Conservation (phyloP, 2,113 vertebrate genomes). For the Scomber japonicus region DNA sequence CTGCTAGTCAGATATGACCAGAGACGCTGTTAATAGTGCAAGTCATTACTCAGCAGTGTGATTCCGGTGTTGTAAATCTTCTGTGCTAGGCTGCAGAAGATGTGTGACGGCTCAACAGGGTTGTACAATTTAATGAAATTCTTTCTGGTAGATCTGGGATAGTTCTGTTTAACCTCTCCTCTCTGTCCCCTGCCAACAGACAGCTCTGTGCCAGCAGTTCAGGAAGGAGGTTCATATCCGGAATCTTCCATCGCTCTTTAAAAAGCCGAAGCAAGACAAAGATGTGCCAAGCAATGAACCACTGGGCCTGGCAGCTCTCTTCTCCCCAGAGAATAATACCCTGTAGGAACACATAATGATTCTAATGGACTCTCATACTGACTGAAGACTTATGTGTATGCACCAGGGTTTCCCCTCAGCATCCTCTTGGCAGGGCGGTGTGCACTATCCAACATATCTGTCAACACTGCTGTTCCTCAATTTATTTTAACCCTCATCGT, state of each 20-base stretch:
- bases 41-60: slow-evolving; percentile 62
- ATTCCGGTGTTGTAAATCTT: slow-evolving; percentile 60
- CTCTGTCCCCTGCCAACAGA: slow-evolving; percentile 85
- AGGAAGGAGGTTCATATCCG: slow-evolving; percentile 98
- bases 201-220: slow-evolving; percentile 96
- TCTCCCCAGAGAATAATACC: slow-evolving; percentile 70
- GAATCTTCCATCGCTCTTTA: slow-evolving; percentile 97
- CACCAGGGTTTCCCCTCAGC: slow-evolving; percentile 5
- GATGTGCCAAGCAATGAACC: slow-evolving; percentile 86
- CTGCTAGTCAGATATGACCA: slow-evolving; percentile 31
- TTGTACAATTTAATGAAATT: slow-evolving; percentile 60
- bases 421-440: slow-evolving; percentile 13
- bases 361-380: slow-evolving; percentile 37
- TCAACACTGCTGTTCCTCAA: slow-evolving; percentile 36
- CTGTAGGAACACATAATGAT: slow-evolving; percentile 52
- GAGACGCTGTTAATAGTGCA: slow-evolving; percentile 28
- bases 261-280: slow-evolving; percentile 90
- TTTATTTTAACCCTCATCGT: slow-evolving; percentile 16
- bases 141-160: slow-evolving; percentile 35
- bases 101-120: slow-evolving; percentile 34
- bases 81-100: slow-evolving; percentile 16
- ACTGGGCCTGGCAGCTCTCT: slow-evolving; percentile 86
- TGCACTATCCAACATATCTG: slow-evolving; percentile 27
- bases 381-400: slow-evolving; percentile 43
- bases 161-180: slow-evolving; percentile 54